phyloP scores from a whole-genome alignment of 2,888 invertebrate species.

The Lepidocyrtoides sp. region DNA sequence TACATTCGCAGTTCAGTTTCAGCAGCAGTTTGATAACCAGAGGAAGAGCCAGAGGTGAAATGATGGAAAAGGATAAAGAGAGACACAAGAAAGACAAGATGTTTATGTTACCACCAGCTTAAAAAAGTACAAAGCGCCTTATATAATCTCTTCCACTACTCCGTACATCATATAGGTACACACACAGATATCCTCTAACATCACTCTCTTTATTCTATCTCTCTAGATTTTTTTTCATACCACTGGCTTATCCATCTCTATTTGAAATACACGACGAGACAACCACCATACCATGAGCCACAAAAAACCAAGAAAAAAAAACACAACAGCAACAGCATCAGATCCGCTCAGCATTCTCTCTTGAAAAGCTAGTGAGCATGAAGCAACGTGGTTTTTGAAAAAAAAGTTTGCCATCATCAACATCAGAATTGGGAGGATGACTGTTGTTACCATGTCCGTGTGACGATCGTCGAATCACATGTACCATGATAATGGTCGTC shows the following conservation, averaged over 20 bases:
- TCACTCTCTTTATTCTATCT: too few relatives aligned
- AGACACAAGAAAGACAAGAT: constrained; percentile 49
- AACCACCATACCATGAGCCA: constrained; percentile 23
- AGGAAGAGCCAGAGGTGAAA: constrained; percentile 35
- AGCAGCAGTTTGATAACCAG: constrained; percentile 43
- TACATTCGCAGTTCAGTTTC: constrained; percentile 11
- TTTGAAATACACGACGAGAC: constrained; percentile 28
- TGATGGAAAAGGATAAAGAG: constrained; percentile 60
- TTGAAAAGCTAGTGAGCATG: not conserved
- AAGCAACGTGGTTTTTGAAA: constrained; percentile 59
- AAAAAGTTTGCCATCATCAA: constrained; percentile 39
- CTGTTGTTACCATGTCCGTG: not conserved
- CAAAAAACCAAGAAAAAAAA: constrained; percentile 27
- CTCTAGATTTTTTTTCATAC: not conserved
- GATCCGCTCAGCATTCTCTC: not conserved
- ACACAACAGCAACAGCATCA: constrained; percentile 1
- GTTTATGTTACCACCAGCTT: constrained; percentile 51
- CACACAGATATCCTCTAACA: not conserved
- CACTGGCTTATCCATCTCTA: not conserved
- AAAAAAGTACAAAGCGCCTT: not conserved
- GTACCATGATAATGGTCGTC: not conserved
- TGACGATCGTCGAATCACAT: constrained; percentile 34
- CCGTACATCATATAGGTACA: not conserved
- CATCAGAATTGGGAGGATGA: not conserved
- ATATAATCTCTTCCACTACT: constrained; percentile 3